phyloP scores from a whole-genome alignment of 2,888 invertebrate genomes.

The Gari tellinella region DNA sequence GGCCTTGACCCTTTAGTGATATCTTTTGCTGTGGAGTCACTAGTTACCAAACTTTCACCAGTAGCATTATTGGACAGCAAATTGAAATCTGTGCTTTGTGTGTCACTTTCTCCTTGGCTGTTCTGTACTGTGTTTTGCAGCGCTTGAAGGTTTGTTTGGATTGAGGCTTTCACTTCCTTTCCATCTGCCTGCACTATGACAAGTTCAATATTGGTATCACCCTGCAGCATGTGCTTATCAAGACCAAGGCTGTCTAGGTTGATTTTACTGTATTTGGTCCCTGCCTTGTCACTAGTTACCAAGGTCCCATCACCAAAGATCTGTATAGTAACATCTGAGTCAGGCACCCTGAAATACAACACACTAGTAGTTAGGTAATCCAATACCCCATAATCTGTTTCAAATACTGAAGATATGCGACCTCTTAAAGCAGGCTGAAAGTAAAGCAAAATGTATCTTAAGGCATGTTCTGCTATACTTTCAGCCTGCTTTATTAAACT shows the following conservation, averaged over 20 bases:
- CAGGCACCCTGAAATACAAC: slow-evolving; percentile 41
- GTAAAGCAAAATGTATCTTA: too few species aligned
- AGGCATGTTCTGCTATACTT: too few species aligned
- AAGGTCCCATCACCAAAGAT: slow-evolving; percentile 50
- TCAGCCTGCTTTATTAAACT: too few species aligned
- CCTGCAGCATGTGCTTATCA: slow-evolving; percentile 33
- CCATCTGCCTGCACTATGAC: slow-evolving; percentile 51
- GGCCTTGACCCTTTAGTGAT: slow-evolving; percentile 23
- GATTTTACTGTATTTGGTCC: slow-evolving; percentile 41
- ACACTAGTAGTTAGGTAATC: background rate
- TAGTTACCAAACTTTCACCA: too few species aligned
- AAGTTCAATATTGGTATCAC: slow-evolving; percentile 47
- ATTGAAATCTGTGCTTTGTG: too few species aligned
- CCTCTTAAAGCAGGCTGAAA: too few species aligned
- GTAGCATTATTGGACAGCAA: too few species aligned
- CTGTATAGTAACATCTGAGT: slow-evolving; percentile 52
- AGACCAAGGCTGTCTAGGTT: slow-evolving; percentile 41
- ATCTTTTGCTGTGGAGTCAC: too few species aligned
- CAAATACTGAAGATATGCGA: too few species aligned
- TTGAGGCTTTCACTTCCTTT: slow-evolving; percentile 39
- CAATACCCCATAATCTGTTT: too few species aligned
- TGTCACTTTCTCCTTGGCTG: too few species aligned
- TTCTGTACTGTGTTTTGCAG: too few species aligned
- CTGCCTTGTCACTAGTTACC: slow-evolving; percentile 45
- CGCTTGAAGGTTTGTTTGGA: slow-evolving; percentile 14